Percentiles rank a stretch among this genome's conserved stretches.
These are phyloP conservation scores for Rhynchonema sp. DNA, from an alignment of 2,888 invertebrate species.

Conservation along the genomic window DNA sequence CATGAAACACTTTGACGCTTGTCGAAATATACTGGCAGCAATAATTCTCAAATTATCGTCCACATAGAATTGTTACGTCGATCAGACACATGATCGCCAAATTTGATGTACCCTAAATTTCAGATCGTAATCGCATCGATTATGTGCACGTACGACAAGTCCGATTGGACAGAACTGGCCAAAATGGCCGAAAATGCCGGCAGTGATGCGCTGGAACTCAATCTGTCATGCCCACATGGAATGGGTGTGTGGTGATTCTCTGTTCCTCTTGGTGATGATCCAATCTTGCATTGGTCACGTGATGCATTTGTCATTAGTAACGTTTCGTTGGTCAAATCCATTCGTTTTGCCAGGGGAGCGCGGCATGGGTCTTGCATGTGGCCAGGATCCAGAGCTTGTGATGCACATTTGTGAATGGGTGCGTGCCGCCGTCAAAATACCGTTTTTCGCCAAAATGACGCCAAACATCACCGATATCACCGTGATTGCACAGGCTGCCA, in stretches of 20 bases:
- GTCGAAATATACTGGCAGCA: no score
- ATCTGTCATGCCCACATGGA: conserved; percentile 92
- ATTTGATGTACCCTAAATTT: not conserved
- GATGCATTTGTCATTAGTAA: no score
- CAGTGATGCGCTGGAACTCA: conserved; percentile 81
- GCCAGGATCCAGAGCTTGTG: conserved; percentile 73
- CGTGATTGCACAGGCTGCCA: conserved; percentile 65
- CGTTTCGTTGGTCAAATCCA: not conserved
- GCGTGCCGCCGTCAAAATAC: conserved; percentile 40
- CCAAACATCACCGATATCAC: conserved; percentile 91
- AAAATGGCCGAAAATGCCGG: conserved; percentile 52
- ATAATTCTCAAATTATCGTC: no score
- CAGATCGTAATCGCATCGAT: conserved; percentile 24
- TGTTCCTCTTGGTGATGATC: no score
- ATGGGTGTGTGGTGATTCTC: no score
- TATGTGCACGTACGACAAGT: conserved; percentile 21
- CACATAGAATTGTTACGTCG: no score
- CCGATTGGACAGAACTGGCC: conserved; percentile 71
- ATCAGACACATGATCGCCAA: not conserved
- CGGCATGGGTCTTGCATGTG: conserved; percentile 95
- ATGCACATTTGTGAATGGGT: conserved; percentile 79
- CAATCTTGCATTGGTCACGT: no score
- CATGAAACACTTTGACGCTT: no score
- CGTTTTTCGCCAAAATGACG: conserved; percentile 89
- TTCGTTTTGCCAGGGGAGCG: no score